Base-by-base conservation (phyloP, 2,888 invertebrate species). In the Oxyscelio sp. region DNA sequence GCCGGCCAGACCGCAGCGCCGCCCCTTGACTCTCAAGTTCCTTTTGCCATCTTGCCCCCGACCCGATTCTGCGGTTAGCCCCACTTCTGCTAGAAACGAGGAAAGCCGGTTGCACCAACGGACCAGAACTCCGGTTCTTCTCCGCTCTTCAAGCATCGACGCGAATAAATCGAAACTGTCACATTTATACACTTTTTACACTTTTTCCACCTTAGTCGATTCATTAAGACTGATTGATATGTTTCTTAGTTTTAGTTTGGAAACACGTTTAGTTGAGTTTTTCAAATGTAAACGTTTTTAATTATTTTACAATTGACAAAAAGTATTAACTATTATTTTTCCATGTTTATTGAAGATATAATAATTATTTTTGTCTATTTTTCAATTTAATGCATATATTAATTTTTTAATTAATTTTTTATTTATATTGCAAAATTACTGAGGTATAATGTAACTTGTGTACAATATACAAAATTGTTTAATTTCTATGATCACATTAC, bases 11-110 rank as follows among this genome's bases (percentile, higher is more conserved):
- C 90, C 90, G 74, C 92, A 92, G 92, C 90, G 89, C 93, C 94
- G 93, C 93, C 93, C 91, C 91, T 89, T 87, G 89, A 87, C 90
- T 90, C 87, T 88, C 90, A 90, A 91, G 91, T 92, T 92, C 92
- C 93, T 93, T 93, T 93, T 92, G 93, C 92, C 94, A 92, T 93
- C 92, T 92, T 93, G 92, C 91, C 91, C 90, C 91, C 91, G 89
- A 45, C 85, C 66, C 87, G 80, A 86, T 86, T 84, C 70, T 86
- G 88, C 75, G 88, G 88, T 87, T 81, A 81, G 85, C 86, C 85
- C 87, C 82, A 85, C 83, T 86, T 87, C 85, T 84, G 89, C 90
- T 90, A 88, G 89, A 89, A 89, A 90, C 88, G 87, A 85, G 88
- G 86, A 73, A 88, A 90, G 89, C 88, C 86, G 87, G 87, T 88